Base-by-base conservation (phyloP, 2,888 invertebrate species). In the Drosophila demipolita region DNA sequence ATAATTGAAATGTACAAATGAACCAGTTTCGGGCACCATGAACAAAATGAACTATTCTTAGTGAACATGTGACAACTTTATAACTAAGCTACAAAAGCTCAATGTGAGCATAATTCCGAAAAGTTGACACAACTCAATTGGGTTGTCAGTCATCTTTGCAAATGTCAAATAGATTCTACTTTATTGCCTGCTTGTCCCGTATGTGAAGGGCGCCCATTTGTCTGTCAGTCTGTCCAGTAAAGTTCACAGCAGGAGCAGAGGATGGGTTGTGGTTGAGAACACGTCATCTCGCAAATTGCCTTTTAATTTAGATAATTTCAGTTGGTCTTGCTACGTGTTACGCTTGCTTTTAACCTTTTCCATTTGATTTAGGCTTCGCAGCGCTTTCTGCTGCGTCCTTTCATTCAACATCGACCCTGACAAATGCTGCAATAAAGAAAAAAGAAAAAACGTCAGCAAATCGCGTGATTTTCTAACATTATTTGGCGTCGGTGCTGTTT, bases 401-500 rank as follows among this genome's bases (percentile, higher is more conserved):
- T 45, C 49, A 35, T 7, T 23, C 7, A 45, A 15, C 45, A 15
- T 7, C 20, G 20, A 29, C 66, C 61, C 63, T 63, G 73, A 73
- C 52, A 62, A 69, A 74, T 87, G 78, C 81, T 78, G 55, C 45
- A 45, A 23, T 4, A 23, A 52, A 54, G 29, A 33, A 74, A 68
- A 4, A 20, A 9, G 15, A 35, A 33, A 8, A 26, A 63, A 62
- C 74, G 62, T 67, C 75, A 66, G 66, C 66, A 62, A 54, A 85
- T 85, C 75, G 90, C 84, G 90, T 85, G 84, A 68, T 87, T 72
- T 64, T 55, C 32, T 45, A 60, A 67, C 82, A 50, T 87, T 89
- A 49, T 84, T 87, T 61, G 50, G n/a, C 67, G 60, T 40, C 52
- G 23, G 49, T 36, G 48, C 40, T 61, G 73, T 50, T 61, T 67